Percentiles rank a stretch among this genome's conserved stretches.
Evolutionary conservation across 2,113 vertebrate genomes (phyloP).

Genomic region (Scomber scombrus): DNA sequence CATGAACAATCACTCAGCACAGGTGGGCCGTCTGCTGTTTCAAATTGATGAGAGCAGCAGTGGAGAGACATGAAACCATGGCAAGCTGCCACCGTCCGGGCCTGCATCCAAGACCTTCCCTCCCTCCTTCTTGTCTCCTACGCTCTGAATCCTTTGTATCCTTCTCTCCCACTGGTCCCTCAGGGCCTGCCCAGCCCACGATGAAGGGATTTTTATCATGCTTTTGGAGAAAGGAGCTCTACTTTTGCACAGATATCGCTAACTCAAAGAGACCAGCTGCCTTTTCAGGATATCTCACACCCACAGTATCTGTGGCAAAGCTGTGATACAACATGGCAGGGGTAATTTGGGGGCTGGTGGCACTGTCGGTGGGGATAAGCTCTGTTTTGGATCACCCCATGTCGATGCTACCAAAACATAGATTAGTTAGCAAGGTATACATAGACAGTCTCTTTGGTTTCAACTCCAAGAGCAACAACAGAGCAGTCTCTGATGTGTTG

Average conservation of each 20-base stretch:
- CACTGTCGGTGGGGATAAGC: constrained; percentile 10
- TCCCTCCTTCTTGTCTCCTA: constrained; percentile 33
- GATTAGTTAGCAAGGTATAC: constrained; percentile 40
- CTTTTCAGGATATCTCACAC: constrained; percentile 33
- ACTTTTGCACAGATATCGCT: constrained; percentile 30
- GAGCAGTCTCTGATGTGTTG: constrained; percentile 7
- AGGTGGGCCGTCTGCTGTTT: constrained; percentile 63
- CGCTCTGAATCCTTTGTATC: constrained; percentile 40
- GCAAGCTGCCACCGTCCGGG: constrained; percentile 55
- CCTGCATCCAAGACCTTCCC: constrained; percentile 49
- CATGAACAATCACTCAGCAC: constrained; percentile 45
- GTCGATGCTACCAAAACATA: constrained; percentile 23
- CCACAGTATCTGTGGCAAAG: constrained; percentile 25
- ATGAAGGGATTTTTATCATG: constrained; percentile 59
- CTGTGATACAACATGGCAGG: background rate
- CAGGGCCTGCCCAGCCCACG: constrained; percentile 19
- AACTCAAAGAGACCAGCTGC: constrained; percentile 48
- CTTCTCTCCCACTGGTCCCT: constrained; percentile 54
- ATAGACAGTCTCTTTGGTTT: constrained; percentile 16
- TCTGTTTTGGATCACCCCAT: constrained; percentile 20
- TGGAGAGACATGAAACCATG: constrained; percentile 55
- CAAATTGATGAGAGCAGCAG: constrained; percentile 34
- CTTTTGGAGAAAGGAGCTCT: constrained; percentile 34
- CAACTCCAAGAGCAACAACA: constrained; percentile 60
- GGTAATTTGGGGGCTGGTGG: constrained; percentile 1